Evolutionary conservation across 1,140 invertebrate genomes (phyloP).

Genomic region (Danaus plexippus): DNA sequence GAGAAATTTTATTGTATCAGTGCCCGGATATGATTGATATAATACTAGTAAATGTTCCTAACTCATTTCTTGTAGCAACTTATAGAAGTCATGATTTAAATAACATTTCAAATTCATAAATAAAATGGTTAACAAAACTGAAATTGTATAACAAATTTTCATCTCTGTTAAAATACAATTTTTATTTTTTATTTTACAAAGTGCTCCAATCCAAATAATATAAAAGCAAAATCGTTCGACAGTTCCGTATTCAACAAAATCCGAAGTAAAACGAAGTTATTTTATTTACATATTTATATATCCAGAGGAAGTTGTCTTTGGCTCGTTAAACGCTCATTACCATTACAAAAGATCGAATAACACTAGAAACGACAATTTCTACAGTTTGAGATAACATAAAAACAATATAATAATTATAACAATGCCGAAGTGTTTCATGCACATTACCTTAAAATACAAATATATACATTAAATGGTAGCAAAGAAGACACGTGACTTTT

Average conservation of each 20-base stretch:
- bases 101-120: too few species aligned
- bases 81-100: too few species aligned
- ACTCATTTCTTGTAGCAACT: too few species aligned
- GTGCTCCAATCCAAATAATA: constrained; percentile 6
- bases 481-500: too few species aligned
- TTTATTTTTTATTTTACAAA: constrained; percentile 12
- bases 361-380: constrained; percentile 6
- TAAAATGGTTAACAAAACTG: too few species aligned
- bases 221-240: constrained; percentile 11
- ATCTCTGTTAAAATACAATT: too few species aligned
- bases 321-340: constrained; percentile 27
- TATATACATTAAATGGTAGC: too few species aligned
- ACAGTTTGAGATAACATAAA: constrained; percentile 3
- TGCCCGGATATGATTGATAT: too few species aligned
- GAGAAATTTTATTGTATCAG: too few species aligned
- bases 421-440: not conserved
- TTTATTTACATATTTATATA: constrained; percentile 34
- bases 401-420: not conserved
- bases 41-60: too few species aligned
- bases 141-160: too few species aligned
- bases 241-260: constrained; percentile 19
- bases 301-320: constrained; percentile 27
- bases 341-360: constrained; percentile 8
- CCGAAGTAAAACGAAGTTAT: constrained; percentile 14
- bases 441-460: too few species aligned